Evolutionary conservation across 2,113 vertebrate genomes (phyloP), one percentile per base, ranked within the genome.

Genomic region (Fulica atra): DNA sequence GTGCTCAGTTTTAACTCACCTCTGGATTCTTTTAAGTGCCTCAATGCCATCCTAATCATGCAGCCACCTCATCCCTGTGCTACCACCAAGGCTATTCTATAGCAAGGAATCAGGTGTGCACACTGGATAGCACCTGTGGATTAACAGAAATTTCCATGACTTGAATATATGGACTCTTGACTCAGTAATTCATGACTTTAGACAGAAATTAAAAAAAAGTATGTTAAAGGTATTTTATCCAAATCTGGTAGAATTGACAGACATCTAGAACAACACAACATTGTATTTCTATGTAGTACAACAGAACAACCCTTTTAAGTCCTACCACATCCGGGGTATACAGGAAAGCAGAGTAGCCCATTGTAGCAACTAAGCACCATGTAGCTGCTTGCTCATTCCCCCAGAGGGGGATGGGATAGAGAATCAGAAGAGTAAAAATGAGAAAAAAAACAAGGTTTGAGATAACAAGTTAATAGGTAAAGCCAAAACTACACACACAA

Each of bases 401-500:
- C 3, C 3, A 1, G 3, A 6, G 4, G 25, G 15, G 13, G 19
- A 40, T 24, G 40, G 24, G 6, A 8, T 24, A 74, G 4, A 38
- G 13, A 61, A 56, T 31, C 3, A 16, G 31, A 50, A 64, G 3
- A 0, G 7, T 21, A 59, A 50, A 73, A 54, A 16, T 38, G 15
- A 73, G 33, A 76, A 81, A 87, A 63, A 1, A 63, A 1, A 33
- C 2, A 0, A 29, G 8, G 4, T 10, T 9, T 80, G 40, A 0
- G 11, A 46, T 26, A 50, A 24, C 1, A 59, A 40, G 59, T 87
- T 33, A 83, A 81, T 7, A 29, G 2, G 11, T 31, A 81, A 88
- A 85, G 16, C 1, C 40, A 69, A 85, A 90, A 5, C 7, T 1
- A 1, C 1, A 0, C 2, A 1, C 1, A 1, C 33, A 59, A 3